Base-by-base conservation (phyloP, 2,113 vertebrate species). In the Rhagologus leucostigma region DNA sequence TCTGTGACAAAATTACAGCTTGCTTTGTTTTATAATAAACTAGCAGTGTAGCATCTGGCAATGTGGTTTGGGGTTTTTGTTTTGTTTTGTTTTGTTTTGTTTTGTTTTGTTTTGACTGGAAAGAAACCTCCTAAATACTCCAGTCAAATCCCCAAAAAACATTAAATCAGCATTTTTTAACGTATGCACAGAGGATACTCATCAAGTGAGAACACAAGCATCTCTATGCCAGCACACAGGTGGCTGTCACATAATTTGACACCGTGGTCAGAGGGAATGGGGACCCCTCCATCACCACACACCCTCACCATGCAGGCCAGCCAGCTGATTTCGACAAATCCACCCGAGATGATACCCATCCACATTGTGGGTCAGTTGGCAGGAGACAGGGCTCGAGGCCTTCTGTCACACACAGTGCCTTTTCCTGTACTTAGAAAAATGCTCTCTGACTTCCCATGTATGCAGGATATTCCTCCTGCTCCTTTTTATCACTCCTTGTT, bases 51-150 rank as follows among this genome's bases (percentile, higher is more conserved):
- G 44, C 88, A 96, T 94, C 90, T 95, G 93, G 92, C 76, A 94
- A 29, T 87, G 93, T 46, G 92, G 88, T 86, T 94, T 89, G 65
- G 65, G 32, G 4, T 46, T 95, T 94, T 81, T 81, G 53, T 69
- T 82, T 89, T 87, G 59, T 90, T 90, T 95, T 96, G 89, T 95
- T 96, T 95, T 96, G 92, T 95, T 94, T 81, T 81, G 53, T 69
- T 82, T 89, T 87, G 59, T 90, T 90, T 95, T 96, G 89, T 95
- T 96, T 95, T 96, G 92, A 95, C 88, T 92, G 77, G 86, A 89
- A 93, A 89, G 42, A 93, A 95, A 87, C 60, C 52, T 96, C 80
- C 88, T 49, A 92, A 79, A 92, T 42, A 78, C 56, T 78, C 52
- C 29, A 67, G 47, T 83, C 76, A 88, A 86, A 93, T 81, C 13